phyloP scores from a whole-genome alignment of 92 coral and sea anemone genomes.

The Epizoanthus ramosus region DNA sequence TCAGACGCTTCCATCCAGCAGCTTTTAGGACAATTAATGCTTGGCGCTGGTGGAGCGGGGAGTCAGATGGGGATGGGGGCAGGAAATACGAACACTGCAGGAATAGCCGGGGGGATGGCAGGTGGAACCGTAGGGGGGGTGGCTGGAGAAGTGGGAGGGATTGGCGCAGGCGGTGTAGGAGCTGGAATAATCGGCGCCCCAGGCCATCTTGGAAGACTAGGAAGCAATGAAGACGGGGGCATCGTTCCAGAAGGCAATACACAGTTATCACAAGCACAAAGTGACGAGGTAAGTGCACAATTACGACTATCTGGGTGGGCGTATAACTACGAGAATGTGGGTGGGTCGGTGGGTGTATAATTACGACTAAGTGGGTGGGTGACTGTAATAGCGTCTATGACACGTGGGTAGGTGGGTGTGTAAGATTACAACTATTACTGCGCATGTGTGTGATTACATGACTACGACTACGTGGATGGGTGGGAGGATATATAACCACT shows the following conservation, averaged over 20 bases:
- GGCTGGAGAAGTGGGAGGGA: constrained; percentile 37
- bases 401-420: too few species aligned
- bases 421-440: too few species aligned
- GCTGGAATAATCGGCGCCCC: constrained; percentile 3
- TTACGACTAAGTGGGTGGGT: too few species aligned
- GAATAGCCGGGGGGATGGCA: constrained; percentile 36
- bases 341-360: too few species aligned
- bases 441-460: too few species aligned
- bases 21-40: constrained; percentile 81
- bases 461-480: too few species aligned
- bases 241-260: constrained; percentile 32
- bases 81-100: constrained; percentile 22
- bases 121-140: background rate
- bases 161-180: constrained; percentile 7
- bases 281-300: constrained; percentile 9
- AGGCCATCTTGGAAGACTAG: constrained; percentile 41
- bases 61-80: constrained; percentile 23
- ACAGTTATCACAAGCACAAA: background rate
- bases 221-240: constrained; percentile 45
- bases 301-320: too few species aligned
- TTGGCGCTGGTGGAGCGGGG: constrained; percentile 64
- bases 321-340: too few species aligned
- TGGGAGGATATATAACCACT: too few species aligned
- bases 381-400: too few species aligned
- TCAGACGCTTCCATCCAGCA: constrained; percentile 80